Conservation (phyloP, 2,888 invertebrate genomes). For the Argyra leucocephala region DNA sequence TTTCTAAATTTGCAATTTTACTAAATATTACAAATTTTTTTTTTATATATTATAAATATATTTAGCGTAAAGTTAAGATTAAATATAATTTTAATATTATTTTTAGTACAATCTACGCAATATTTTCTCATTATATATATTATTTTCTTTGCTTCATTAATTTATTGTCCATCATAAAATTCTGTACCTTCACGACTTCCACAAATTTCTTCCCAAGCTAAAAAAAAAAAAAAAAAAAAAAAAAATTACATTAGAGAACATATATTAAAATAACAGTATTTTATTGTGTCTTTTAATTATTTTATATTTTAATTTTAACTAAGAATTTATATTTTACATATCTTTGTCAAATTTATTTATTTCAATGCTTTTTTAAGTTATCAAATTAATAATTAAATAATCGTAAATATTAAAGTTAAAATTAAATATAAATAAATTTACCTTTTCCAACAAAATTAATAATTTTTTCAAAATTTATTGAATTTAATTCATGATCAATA, state of each 20-base stretch:
- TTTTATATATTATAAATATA: background rate
- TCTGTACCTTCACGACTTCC: constrained; percentile 48
- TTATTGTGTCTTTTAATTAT: too few species aligned
- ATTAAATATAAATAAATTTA: constrained; percentile 37
- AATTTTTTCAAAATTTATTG: constrained; percentile 51
- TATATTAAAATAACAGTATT: too few species aligned
- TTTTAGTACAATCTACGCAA: background rate
- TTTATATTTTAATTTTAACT: too few species aligned
- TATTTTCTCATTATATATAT: too few species aligned
- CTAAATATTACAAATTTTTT: constrained; percentile 6
- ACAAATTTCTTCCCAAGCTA: constrained; percentile 68
- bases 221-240: constrained; percentile 32
- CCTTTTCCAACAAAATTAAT: constrained; percentile 54
- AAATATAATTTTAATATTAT: background rate
- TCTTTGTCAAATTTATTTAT: too few species aligned
- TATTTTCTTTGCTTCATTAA: constrained; percentile 14
- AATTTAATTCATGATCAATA: constrained; percentile 37
- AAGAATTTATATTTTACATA: too few species aligned
- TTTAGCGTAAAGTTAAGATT: too few species aligned
- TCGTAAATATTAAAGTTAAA: background rate
- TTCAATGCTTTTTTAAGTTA: background rate
- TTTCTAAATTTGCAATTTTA: background rate
- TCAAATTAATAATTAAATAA: background rate
- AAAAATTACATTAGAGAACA: too few species aligned
- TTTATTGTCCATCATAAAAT: constrained; percentile 50